A percentile compares a stretch with the other conserved stretches of the same genome.
Conservation (phyloP, 1,140 invertebrate species). For the Camponotus pennsylvanicus region DNA sequence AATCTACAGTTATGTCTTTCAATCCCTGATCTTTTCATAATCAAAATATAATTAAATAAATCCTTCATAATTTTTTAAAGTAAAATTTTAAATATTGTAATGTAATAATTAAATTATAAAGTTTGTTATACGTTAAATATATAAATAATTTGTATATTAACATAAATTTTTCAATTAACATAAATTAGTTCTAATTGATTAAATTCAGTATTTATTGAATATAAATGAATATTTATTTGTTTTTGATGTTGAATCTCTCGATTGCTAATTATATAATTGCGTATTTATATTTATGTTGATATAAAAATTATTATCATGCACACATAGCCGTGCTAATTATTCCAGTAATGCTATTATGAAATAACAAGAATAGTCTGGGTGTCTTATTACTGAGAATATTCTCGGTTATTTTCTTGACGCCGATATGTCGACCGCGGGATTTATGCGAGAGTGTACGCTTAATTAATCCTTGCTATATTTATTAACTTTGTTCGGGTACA, state of each 20-base stretch:
- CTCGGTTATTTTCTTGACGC: constrained; percentile 13
- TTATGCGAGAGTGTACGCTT: constrained; percentile 12
- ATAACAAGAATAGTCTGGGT: constrained; percentile 24
- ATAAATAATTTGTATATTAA: no score
- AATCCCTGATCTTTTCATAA: no score
- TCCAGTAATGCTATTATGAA: background rate
- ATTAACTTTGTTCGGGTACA: constrained; percentile 43
- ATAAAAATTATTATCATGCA: constrained; percentile 37
- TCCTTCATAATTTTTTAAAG: no score
- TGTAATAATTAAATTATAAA: no score
- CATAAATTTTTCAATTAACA: no score
- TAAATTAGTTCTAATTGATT: background rate
- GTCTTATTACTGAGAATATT: background rate
- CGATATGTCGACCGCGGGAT: background rate
- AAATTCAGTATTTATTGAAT: background rate
- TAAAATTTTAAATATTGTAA: no score
- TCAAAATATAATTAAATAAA: no score
- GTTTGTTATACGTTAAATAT: no score
- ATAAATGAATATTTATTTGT: background rate
- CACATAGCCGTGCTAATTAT: background rate
- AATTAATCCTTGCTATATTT: constrained; percentile 54
- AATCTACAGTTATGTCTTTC: background rate
- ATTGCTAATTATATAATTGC: background rate
- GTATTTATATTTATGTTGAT: background rate
- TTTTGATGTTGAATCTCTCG: background rate